Evolutionary conservation across 1,140 invertebrate species (phyloP).

Genomic region (Charaxes varanes): DNA sequence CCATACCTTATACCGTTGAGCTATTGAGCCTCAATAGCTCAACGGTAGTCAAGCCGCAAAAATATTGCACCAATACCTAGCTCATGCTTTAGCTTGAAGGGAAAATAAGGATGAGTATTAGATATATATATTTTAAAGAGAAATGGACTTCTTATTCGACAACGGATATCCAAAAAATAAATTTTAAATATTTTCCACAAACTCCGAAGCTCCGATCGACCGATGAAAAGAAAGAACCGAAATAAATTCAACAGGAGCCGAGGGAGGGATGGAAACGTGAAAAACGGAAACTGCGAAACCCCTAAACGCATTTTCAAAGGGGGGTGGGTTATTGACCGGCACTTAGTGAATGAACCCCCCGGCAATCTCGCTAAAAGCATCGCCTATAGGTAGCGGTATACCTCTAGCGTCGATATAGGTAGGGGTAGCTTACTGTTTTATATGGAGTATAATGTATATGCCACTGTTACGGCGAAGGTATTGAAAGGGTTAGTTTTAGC

Average conservation of each 20-base stretch:
- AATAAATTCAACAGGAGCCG: slow-evolving; percentile 13
- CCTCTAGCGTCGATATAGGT: slow-evolving; percentile 2
- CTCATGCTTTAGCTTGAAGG: no score
- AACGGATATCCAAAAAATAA: no score
- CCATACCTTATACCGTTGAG: no score
- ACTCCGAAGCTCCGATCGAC: slow-evolving; percentile 1
- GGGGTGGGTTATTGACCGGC: slow-evolving; percentile 40
- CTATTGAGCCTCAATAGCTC: no score
- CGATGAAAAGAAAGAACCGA: slow-evolving; percentile 3
- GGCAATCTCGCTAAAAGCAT: slow-evolving; percentile 46
- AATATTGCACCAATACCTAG: no score
- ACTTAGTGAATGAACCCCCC: slow-evolving; percentile 35
- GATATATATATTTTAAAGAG: no score
- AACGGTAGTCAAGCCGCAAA: no score
- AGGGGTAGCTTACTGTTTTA: neutral
- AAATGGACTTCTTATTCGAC: no score
- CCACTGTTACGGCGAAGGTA: neutral
- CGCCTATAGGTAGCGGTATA: slow-evolving; percentile 10
- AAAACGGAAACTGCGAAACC: slow-evolving; percentile 24
- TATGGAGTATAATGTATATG: slow-evolving; percentile 2
- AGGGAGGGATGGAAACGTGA: slow-evolving; percentile 4
- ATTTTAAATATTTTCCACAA: no score
- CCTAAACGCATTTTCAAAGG: slow-evolving; percentile 36
- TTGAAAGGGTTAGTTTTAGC: neutral
- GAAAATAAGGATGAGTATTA: no score